phyloP scores from a whole-genome alignment of 2,797 vertebrate genomes.

The Enteromius viviparus region DNA sequence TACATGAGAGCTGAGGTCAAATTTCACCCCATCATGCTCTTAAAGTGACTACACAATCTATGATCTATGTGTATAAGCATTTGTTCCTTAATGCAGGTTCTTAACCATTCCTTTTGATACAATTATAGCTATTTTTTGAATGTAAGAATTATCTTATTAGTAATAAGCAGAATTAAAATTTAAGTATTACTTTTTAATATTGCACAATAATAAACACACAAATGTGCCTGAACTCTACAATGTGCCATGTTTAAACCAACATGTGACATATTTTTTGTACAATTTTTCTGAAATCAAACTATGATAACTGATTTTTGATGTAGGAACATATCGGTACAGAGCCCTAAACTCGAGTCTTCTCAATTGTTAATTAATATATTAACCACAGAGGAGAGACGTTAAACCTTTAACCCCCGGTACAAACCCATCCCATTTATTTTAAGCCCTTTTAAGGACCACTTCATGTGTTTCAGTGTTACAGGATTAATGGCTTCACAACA shows the following conservation, averaged over 20 bases:
- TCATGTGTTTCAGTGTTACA: background rate
- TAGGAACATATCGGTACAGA: constrained; percentile 8
- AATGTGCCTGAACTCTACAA: background rate
- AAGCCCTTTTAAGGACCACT: background rate
- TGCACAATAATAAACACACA: background rate
- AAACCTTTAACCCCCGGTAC: background rate
- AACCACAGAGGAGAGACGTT: constrained; percentile 42
- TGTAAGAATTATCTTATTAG: background rate
- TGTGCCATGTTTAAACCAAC: background rate
- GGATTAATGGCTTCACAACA: constrained; percentile 15
- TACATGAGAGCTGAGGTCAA: constrained; percentile 64
- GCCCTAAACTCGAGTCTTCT: constrained; percentile 42
- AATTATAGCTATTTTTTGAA: background rate
- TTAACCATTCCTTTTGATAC: background rate
- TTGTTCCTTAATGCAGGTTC: constrained; percentile 18
- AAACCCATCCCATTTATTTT: background rate
- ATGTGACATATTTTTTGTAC: background rate
- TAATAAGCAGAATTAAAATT: background rate
- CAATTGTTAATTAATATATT: constrained; percentile 58
- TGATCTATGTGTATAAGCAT: constrained; percentile 15
- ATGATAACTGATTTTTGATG: background rate
- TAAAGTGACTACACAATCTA: constrained; percentile 65
- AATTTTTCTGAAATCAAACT: background rate
- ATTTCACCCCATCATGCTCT: constrained; percentile 72
- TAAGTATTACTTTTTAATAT: background rate